A percentile compares a stretch with the other conserved stretches of the same genome.
phyloP scores from a whole-genome alignment of 2,797 vertebrate genomes.

The Denticeps clupeoides region DNA sequence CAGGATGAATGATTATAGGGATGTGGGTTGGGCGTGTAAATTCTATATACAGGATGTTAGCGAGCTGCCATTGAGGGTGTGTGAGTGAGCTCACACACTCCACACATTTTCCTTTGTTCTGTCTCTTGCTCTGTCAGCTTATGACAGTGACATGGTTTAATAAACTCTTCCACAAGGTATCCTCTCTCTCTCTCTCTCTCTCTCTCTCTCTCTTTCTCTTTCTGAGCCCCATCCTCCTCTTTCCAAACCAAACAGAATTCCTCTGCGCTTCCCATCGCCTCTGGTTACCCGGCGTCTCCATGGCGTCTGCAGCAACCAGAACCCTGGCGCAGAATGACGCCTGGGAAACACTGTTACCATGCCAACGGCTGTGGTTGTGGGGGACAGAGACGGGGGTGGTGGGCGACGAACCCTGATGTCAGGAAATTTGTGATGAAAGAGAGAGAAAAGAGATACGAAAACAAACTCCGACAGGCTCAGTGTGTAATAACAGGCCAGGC shows the following conservation, averaged over 20 bases:
- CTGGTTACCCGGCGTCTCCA: constrained; percentile 41
- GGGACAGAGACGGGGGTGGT: neutral
- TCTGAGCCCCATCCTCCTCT: constrained; percentile 27
- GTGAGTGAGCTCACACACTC: neutral
- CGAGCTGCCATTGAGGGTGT: too few species aligned
- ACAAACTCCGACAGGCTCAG: constrained; percentile 1
- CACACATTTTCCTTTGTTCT: neutral
- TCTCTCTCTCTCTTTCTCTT: neutral
- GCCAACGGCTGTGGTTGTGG: constrained; percentile 45
- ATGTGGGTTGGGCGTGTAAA: too few species aligned
- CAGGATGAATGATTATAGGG: too few species aligned
- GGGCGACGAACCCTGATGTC: constrained; percentile 24
- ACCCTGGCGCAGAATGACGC: constrained; percentile 30
- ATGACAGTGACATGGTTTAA: neutral
- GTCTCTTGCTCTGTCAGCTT: neutral
- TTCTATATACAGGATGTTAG: too few species aligned
- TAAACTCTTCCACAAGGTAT: neutral
- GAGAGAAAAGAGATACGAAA: neutral
- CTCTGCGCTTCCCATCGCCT: constrained; percentile 42
- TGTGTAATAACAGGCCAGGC: neutral
- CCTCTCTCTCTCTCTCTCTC: neutral
- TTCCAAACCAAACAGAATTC: constrained; percentile 58
- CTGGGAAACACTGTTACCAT: constrained; percentile 40
- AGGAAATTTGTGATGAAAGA: constrained; percentile 16
- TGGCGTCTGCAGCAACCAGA: constrained; percentile 45